Percentiles rank a stretch among this genome's conserved stretches.
Conservation (phyloP, 1,140 invertebrate genomes). For the Himalopsyche phryganea region DNA sequence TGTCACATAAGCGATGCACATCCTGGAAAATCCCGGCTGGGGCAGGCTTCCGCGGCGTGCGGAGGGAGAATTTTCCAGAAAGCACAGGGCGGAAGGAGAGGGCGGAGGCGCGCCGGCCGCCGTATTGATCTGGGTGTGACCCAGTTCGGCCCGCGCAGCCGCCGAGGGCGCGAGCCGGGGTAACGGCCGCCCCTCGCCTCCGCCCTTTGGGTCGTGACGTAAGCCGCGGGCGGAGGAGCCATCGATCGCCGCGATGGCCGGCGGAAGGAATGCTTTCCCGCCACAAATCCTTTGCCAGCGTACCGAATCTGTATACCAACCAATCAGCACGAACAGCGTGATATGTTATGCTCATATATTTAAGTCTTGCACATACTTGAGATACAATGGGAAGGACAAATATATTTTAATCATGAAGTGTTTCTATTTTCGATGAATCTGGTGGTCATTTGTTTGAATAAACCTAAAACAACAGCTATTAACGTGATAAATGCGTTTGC, state of each 20-base stretch:
- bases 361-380: no score
- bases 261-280: background rate
- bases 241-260: constrained; percentile 5
- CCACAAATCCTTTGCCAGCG: background rate
- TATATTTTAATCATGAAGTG: no score
- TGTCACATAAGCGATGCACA: no score
- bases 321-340: background rate
- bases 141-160: constrained; percentile 18
- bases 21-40: background rate
- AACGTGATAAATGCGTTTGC: no score
- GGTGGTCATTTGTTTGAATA: no score
- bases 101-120: background rate
- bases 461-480: no score
- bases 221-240: constrained; percentile 3
- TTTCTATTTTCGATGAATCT: no score
- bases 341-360: no score
- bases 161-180: background rate
- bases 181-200: background rate
- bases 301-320: no score
- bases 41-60: background rate
- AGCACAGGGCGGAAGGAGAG: background rate
- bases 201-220: constrained; percentile 8
- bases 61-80: no score
- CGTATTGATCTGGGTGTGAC: constrained; percentile 33
- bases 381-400: no score